A percentile compares a stretch with the other conserved stretches of the same genome.
Evolutionary conservation across 2,797 vertebrate genomes (phyloP).

Genomic region (Tachyglossus aculeatus): DNA sequence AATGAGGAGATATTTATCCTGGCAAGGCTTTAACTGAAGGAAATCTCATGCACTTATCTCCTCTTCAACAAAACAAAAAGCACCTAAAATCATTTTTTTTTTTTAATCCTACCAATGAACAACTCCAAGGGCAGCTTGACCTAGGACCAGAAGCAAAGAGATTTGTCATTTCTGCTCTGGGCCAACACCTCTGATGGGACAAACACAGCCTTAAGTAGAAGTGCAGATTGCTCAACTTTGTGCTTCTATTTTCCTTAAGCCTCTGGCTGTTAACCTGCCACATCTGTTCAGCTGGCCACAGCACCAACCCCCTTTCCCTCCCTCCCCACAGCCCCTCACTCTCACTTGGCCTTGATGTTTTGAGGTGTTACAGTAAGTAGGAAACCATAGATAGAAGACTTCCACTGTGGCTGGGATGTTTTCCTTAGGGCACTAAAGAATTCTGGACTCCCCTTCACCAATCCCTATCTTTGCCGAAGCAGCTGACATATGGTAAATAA

Average conservation of each 20-base stretch:
- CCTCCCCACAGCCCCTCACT: no score
- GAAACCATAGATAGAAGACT: no score
- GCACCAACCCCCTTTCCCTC: no score
- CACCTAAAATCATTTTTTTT: not conserved
- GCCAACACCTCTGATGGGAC: not conserved
- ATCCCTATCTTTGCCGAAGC: no score
- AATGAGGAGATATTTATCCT: no score
- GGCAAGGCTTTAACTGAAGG: not conserved
- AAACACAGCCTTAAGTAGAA: conserved; percentile 37
- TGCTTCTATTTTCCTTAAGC: not conserved
- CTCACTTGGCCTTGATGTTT: no score
- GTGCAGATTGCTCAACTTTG: not conserved
- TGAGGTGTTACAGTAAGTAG: no score
- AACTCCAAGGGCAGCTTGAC: conserved; percentile 19
- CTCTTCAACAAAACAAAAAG: not conserved
- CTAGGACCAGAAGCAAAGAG: not conserved
- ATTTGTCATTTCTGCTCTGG: not conserved
- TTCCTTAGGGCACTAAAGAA: no score
- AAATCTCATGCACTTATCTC: not conserved
- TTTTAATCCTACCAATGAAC: not conserved
- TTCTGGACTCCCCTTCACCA: no score
- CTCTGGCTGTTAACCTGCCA: not conserved
- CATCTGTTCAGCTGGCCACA: no score
- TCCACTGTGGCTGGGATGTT: no score
- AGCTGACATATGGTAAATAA: no score